Evolutionary conservation across 1,140 invertebrate genomes (phyloP).

Genomic region (Drosophila insularis): DNA sequence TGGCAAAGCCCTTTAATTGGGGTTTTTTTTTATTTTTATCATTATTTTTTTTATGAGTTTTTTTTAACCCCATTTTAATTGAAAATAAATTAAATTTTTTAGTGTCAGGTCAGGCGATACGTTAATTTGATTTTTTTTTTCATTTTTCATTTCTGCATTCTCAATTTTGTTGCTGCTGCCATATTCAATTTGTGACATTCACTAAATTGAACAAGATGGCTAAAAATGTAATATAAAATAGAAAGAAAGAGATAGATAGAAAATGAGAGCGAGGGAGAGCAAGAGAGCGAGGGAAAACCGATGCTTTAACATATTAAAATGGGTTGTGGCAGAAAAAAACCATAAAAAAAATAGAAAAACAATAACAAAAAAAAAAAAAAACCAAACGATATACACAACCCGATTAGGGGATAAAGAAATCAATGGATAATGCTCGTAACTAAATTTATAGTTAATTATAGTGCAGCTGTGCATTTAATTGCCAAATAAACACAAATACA

Average conservation of each 20-base stretch:
- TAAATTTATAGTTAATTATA: slow-evolving; percentile 10
- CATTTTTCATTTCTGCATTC: no score
- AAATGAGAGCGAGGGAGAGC: neutral
- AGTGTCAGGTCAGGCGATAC: slow-evolving; percentile 20
- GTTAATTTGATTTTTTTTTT: slow-evolving; percentile 48
- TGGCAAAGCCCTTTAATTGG: neutral
- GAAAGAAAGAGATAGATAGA: slow-evolving; percentile 7
- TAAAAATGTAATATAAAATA: slow-evolving; percentile 28
- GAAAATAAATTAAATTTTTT: slow-evolving; percentile 71
- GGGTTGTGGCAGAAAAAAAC: slow-evolving; percentile 49
- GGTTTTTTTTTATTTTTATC: slow-evolving; percentile 10
- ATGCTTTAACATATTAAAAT: slow-evolving; percentile 41
- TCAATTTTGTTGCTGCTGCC: slow-evolving; percentile 33
- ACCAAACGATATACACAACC: neutral
- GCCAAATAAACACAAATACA: neutral
- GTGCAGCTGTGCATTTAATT: slow-evolving; percentile 9
- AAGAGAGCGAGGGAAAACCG: slow-evolving; percentile 9
- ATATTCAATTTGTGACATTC: slow-evolving; percentile 66
- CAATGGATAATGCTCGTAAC: slow-evolving; percentile 1
- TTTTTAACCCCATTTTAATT: slow-evolving; percentile 43
- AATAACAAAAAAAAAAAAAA: no score
- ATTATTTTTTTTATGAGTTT: neutral
- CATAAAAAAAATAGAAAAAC: neutral
- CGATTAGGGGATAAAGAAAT: neutral
- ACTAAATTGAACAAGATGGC: slow-evolving; percentile 55